Evolutionary conservation across 2,113 vertebrate species (phyloP).

Genomic region (Steatornis caripensis): DNA sequence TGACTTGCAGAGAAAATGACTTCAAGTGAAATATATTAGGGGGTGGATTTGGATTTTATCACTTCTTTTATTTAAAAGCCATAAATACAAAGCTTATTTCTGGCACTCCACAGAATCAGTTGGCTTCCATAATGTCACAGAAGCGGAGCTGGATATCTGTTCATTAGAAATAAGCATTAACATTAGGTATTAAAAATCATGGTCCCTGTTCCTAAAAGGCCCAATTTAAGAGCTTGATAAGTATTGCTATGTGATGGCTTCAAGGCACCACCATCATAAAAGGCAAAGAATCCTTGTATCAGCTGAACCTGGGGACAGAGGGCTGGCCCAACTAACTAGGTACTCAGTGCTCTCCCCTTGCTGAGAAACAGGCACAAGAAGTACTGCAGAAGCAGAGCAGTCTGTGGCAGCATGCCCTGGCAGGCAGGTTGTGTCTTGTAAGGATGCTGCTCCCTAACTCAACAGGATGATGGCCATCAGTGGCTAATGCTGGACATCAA

Average conservation of each 20-base stretch:
- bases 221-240: not conserved
- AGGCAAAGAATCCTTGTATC: not conserved
- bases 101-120: not conserved
- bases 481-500: not conserved
- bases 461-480: not conserved
- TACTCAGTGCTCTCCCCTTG: not conserved
- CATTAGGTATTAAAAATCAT: not conserved
- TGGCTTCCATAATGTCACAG: not conserved
- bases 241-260: not conserved
- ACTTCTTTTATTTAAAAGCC: not conserved
- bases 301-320: not conserved
- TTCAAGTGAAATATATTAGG: not conserved
- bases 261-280: not conserved
- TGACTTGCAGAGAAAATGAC: not conserved
- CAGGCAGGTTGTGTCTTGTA: not conserved
- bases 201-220: not conserved
- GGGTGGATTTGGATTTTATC: not conserved
- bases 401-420: not conserved
- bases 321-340: not conserved
- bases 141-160: not conserved
- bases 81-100: not conserved
- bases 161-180: not conserved
- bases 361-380: not conserved
- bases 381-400: not conserved
- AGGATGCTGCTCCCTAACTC: not conserved